These are phyloP conservation scores for Cryptotis parvus DNA, from an alignment of 2,113 vertebrate genomes.

Conservation along the genomic window DNA sequence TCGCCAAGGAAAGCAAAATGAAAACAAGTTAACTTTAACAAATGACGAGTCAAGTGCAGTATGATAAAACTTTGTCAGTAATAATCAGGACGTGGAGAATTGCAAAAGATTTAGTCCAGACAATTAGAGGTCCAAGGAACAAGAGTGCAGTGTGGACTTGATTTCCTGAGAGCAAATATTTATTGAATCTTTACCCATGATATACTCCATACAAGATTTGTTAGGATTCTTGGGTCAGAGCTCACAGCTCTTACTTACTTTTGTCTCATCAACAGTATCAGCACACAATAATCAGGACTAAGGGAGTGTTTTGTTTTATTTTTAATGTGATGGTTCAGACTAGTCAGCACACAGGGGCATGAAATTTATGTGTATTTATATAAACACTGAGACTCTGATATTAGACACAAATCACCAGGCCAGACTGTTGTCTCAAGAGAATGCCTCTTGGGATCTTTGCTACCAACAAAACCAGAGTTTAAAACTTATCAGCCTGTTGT, in stretches of 20 bases:
- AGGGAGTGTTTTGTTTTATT: neutral
- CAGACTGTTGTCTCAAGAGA: neutral
- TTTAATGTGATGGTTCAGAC: constrained; percentile 9
- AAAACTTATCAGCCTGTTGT: neutral
- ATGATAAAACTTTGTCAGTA: neutral
- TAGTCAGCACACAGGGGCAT: too few species aligned
- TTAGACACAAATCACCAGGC: neutral
- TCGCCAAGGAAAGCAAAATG: neutral
- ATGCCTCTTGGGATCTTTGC: neutral
- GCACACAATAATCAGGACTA: neutral
- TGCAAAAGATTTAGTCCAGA: neutral
- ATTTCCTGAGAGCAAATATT: neutral
- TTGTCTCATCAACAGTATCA: too few species aligned
- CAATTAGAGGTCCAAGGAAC: neutral
- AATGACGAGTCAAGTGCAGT: neutral
- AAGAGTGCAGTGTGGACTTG: neutral
- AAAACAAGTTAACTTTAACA: neutral
- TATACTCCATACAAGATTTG: neutral
- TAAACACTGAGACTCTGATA: neutral
- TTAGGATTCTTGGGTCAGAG: neutral
- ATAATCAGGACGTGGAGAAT: neutral
- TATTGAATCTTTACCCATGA: neutral
- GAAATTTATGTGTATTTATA: neutral
- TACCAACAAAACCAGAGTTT: neutral
- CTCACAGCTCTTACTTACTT: neutral